These are phyloP conservation scores for Anagyrus pseudococci DNA, from an alignment of 2,888 invertebrate species.

Conservation along the genomic window DNA sequence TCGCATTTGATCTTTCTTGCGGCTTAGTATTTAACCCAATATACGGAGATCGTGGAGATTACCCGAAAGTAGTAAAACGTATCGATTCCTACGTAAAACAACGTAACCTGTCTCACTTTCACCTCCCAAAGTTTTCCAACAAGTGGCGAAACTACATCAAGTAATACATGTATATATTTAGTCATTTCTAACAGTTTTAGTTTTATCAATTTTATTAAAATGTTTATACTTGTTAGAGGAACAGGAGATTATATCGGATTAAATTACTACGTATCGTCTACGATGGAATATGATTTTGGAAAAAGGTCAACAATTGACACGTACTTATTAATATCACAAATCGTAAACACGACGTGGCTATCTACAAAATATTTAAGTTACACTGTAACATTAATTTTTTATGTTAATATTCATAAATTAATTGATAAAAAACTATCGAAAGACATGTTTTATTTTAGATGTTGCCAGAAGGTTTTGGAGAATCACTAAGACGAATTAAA, in stretches of 20 bases:
- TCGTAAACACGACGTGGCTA: neutral
- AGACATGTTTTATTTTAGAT: slow-evolving; percentile 42
- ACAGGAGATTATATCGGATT: neutral
- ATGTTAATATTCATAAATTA: neutral
- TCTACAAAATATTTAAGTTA: neutral
- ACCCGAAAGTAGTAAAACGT: neutral
- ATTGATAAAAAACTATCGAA: neutral
- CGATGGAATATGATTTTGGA: slow-evolving; percentile 34
- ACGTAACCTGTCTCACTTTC: neutral
- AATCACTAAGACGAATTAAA: slow-evolving; percentile 57
- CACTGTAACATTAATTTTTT: neutral
- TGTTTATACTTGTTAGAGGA: slow-evolving; percentile 32
- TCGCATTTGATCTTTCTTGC: neutral
- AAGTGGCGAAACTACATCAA: neutral
- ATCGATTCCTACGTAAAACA: too few species aligned
- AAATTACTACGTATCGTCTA: slow-evolving; percentile 31
- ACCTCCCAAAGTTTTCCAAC: neutral
- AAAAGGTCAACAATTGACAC: neutral
- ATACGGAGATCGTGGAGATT: neutral
- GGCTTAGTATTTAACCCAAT: neutral
- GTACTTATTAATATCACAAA: neutral
- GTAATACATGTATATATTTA: neutral
- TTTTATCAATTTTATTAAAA: neutral
- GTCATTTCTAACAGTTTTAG: neutral
- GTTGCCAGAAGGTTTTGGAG: slow-evolving; percentile 60